Conservation (phyloP, 2,888 invertebrate genomes). For the Polia nebulosa region DNA sequence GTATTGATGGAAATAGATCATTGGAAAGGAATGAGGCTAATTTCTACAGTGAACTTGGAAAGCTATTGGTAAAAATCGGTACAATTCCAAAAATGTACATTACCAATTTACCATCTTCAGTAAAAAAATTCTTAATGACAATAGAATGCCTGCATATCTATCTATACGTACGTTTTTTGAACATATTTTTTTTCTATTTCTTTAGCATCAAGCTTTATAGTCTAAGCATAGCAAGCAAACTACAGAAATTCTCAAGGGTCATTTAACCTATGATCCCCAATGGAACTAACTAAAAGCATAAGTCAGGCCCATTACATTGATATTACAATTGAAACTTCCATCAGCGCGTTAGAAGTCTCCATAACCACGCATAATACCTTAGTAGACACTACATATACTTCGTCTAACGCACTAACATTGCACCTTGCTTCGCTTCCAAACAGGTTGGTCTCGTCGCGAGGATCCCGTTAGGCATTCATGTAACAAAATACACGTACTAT, state of each 20-base stretch:
- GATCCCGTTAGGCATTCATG: constrained; percentile 59
- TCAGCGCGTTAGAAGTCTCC: neutral
- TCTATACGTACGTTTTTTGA: too few relatives aligned
- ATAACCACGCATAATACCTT: neutral
- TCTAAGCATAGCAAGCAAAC: too few relatives aligned
- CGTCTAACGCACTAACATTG: constrained; percentile 54
- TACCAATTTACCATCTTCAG: too few relatives aligned
- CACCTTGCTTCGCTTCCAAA: constrained; percentile 57
- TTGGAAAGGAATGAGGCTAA: neutral
- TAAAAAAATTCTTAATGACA: too few relatives aligned
- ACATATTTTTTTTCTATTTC: neutral
- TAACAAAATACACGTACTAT: constrained; percentile 56
- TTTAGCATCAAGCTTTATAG: neutral
- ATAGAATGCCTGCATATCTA: too few relatives aligned
- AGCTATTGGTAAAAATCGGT: neutral
- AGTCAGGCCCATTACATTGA: neutral
- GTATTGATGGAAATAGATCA: neutral
- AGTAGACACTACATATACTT: constrained; percentile 15
- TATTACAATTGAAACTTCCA: constrained; percentile 13
- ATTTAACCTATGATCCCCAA: neutral
- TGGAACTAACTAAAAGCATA: neutral
- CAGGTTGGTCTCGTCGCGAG: constrained; percentile 45
- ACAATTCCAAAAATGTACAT: neutral
- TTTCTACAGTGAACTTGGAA: neutral
- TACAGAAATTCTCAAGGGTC: neutral